phyloP scores from a whole-genome alignment of 2,888 invertebrate species.

The Trachelus iudaicus region DNA sequence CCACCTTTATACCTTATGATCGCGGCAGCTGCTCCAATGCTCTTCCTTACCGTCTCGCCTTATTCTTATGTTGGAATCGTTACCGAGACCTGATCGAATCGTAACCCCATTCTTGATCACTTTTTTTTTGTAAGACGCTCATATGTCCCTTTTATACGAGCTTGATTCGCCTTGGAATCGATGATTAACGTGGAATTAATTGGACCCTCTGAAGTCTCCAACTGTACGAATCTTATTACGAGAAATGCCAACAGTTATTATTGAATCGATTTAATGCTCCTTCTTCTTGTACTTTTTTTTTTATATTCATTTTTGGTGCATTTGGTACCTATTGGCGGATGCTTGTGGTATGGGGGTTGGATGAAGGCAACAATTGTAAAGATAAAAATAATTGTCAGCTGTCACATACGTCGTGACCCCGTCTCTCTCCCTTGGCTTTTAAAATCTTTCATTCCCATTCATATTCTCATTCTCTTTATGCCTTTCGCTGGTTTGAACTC shows the following conservation, averaged over 20 bases:
- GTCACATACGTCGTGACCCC: constrained; percentile 21
- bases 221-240: neutral
- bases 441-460: constrained; percentile 1
- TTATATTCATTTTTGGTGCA: neutral
- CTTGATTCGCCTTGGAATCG: neutral
- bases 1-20: neutral
- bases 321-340: neutral
- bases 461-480: neutral
- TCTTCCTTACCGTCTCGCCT: neutral
- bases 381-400: constrained; percentile 22
- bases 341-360: neutral
- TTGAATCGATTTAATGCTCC: neutral
- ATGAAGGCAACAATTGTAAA: neutral
- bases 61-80: neutral
- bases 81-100: neutral
- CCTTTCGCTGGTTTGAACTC: neutral
- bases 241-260: neutral
- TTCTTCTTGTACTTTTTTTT: neutral
- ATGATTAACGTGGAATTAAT: neutral
- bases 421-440: constrained; percentile 7
- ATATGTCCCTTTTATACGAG: neutral
- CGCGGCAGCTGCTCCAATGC: neutral
- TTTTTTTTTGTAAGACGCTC: neutral
- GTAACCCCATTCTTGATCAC: neutral
- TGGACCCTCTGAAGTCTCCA: neutral